These are phyloP conservation scores for Musca vetustissima DNA, from an alignment of 1,140 invertebrate species.

Conservation along the genomic window DNA sequence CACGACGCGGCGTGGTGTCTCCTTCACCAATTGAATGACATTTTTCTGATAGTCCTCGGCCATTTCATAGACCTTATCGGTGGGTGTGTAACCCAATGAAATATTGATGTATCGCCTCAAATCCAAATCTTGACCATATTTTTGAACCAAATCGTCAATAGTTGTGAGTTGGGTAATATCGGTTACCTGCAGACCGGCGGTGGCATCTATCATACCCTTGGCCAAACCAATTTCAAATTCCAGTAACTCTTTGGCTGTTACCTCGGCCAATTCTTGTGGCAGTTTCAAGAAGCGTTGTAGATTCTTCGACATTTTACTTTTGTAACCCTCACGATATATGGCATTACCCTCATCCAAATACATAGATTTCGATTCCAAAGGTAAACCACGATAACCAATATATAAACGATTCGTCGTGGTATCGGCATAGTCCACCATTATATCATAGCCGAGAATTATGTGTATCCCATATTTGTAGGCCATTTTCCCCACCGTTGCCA, in stretches of 20 bases:
- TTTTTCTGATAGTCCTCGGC: conserved; percentile 35
- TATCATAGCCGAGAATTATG: conserved; percentile 31
- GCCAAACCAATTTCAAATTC: conserved; percentile 43
- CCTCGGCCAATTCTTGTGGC: conserved; percentile 24
- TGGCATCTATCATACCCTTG: conserved; percentile 31
- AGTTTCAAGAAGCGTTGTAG: conserved; percentile 32
- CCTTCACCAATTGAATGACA: conserved; percentile 30
- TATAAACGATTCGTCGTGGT: conserved; percentile 37
- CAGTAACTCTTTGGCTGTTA: conserved; percentile 37
- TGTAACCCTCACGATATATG: conserved; percentile 31
- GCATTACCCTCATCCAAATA: conserved; percentile 34
- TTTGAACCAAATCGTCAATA: conserved; percentile 30
- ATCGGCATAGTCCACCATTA: conserved; percentile 36
- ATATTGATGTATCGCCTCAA: conserved; percentile 31
- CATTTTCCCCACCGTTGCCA: conserved; percentile 27
- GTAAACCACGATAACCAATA: conserved; percentile 33
- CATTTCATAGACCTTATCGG: conserved; percentile 35
- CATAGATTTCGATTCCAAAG: conserved; percentile 32
- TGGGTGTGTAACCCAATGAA: conserved; percentile 31
- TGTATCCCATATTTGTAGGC: conserved; percentile 31
- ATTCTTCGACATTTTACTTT: conserved; percentile 14
- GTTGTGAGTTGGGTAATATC: conserved; percentile 30
- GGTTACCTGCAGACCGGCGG: conserved; percentile 25
- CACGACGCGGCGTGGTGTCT: conserved; percentile 32
- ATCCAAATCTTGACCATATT: conserved; percentile 32